Evolutionary conservation across 1,140 invertebrate genomes (phyloP), one percentile per base, ranked within the genome.

Genomic region (Plectrocnemia conspersa): DNA sequence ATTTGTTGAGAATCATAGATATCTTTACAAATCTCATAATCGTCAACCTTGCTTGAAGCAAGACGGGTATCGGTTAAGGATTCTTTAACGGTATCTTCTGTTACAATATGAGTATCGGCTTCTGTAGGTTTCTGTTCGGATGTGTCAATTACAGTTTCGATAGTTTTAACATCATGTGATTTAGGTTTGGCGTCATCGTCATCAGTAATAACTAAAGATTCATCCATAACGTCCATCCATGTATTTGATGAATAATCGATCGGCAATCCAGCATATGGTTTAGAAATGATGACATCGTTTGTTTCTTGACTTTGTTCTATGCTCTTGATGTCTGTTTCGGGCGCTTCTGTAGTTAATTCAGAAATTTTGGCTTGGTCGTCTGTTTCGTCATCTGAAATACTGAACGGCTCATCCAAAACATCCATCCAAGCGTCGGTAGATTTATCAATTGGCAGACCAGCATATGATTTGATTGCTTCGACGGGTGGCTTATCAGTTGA

Each of bases 31-130:
- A n/a, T n/a, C n/a, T n/a, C n/a, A n/a, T n/a, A n/a, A n/a, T n/a
- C n/a, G n/a, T n/a, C n/a, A n/a, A n/a, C n/a, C n/a, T n/a, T n/a
- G n/a, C n/a, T n/a, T n/a, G n/a, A n/a, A n/a, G n/a, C n/a, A n/a
- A n/a, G n/a, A n/a, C n/a, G n/a, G n/a, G 9, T 18, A 13, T 11
- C 13, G 3, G 6, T 78, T 73, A 35, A 73, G 69, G 22, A 2
- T 59, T 77, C 71, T 54, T 79, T 76, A 33, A 79, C 54, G 44
- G 76, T 68, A 64, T 69, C 65, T 63, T 78, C 70, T 68, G 73
- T 79, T 5, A 68, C 58, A 47, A 70, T 72, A 22, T 68, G 67
- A 4, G 73, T 68, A 50, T 73, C 67, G 47, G 78, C 71, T 32
- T 75, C 65, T 40, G 71, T 68, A 38, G 44, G 27, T 6, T 32